Evolutionary conservation across 2,113 vertebrate species (phyloP), one percentile per base, ranked within the genome.

Genomic region (Chaetodon trifascialis): DNA sequence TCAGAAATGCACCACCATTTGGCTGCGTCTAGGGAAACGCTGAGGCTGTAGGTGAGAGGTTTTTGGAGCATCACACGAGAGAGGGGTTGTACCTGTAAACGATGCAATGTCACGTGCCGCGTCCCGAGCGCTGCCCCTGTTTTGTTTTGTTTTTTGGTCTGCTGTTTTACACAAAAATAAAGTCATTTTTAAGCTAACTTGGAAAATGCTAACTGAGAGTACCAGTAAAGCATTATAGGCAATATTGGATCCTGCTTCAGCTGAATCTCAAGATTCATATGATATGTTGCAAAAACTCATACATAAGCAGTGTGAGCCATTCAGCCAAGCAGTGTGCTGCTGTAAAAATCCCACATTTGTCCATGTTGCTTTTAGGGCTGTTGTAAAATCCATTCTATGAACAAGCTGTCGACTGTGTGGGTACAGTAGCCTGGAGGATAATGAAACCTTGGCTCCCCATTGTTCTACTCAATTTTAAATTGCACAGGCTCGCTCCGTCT

Each of bases 371-470:
- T 80, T 85, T 46, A 72, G 67, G 67, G 78, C 80, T 49, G 81
- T 58, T 83, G 83, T 80, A 70, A 83, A 87, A 67, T 83, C 73
- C 75, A 83, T 82, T 77, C 74, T 47, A 55, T 46, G 77, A 79
- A 92, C 82, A 86, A 84, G 84, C 88, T 76, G 83, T 83, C 70
- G 65, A 85, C 81, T 79, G 65, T 76, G 79, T 72, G 73, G 68
- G 69, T 65, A 86, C 81, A 76, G 85, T 60, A 86, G 83, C 85
- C 87, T 80, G 80, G 78, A 90, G 81, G 88, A 71, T 49, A 85
- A 88, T 77, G 69, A 92, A 83, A 82, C 76, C 67, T 67, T 65
- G 80, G 67, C 76, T 81, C 49, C 5, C 73, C 30, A 72, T 77
- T 75, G 68, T 80, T 87, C 70, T 79, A 59, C 81, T 77, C 73